phyloP scores from a whole-genome alignment of 2,888 invertebrate species.

The Idaea straminata region DNA sequence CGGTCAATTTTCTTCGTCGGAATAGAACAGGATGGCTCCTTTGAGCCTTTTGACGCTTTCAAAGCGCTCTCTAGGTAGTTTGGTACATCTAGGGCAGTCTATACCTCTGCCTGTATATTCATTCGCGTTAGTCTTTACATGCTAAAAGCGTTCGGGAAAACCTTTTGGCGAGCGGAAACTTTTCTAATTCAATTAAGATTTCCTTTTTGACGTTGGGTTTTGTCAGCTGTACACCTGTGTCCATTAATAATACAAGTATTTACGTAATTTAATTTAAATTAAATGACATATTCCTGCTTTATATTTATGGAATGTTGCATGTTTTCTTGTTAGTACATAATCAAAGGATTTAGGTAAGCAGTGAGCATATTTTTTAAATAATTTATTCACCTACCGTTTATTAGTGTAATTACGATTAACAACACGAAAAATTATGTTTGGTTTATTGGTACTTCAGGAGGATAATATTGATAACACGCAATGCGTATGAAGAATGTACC shows the following conservation, averaged over 20 bases:
- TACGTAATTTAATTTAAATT: too few relatives aligned
- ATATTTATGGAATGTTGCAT: too few relatives aligned
- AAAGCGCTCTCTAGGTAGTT: constrained; percentile 11
- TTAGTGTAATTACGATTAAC: not conserved
- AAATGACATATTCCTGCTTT: too few relatives aligned
- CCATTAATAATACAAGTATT: too few relatives aligned
- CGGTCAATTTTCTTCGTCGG: constrained; percentile 58
- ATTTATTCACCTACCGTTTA: not conserved
- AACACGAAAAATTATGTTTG: not conserved
- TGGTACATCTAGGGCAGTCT: not conserved
- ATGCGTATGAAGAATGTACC: not conserved
- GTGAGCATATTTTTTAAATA: too few relatives aligned
- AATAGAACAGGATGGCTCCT: constrained; percentile 57
- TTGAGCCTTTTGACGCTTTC: constrained; percentile 52
- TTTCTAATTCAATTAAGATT: not conserved
- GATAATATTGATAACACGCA: not conserved
- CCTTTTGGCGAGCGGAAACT: not conserved
- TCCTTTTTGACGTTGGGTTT: not conserved
- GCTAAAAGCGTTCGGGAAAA: constrained; percentile 18
- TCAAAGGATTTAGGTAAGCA: too few relatives aligned
- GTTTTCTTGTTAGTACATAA: too few relatives aligned
- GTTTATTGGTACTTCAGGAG: not conserved
- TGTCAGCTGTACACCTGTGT: not conserved
- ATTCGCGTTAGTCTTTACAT: not conserved
- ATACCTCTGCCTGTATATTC: not conserved